phyloP scores from a whole-genome alignment of 2,888 invertebrate species.

The Brassicogethes aeneus region DNA sequence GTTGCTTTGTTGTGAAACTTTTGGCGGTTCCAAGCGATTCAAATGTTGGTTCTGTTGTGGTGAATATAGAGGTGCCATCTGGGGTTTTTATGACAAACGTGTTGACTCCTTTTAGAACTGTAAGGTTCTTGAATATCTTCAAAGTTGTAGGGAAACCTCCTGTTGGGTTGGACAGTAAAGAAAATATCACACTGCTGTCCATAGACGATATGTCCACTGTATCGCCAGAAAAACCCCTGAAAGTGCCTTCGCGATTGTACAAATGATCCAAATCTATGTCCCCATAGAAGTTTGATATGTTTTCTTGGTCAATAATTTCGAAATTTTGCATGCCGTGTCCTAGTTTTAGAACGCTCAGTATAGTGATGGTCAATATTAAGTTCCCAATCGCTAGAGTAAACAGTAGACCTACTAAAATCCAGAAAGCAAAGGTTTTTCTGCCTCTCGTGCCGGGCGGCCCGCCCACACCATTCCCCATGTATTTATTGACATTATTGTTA shows the following conservation, averaged over 20 bases:
- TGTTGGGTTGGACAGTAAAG: constrained; percentile 28
- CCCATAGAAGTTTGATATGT: constrained; percentile 70
- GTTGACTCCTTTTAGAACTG: constrained; percentile 51
- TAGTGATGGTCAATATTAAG: constrained; percentile 68
- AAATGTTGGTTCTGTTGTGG: constrained; percentile 64
- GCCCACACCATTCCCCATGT: background rate
- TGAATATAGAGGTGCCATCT: constrained; percentile 54
- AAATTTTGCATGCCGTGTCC: constrained; percentile 80
- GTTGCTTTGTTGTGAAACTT: constrained; percentile 54
- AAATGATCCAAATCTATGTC: constrained; percentile 66
- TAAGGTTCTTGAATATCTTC: constrained; percentile 56
- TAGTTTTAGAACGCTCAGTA: constrained; percentile 69
- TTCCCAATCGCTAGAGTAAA: constrained; percentile 71
- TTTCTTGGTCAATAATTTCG: constrained; percentile 67
- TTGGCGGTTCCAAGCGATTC: constrained; percentile 60
- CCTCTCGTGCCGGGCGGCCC: constrained; percentile 36
- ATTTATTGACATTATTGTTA: background rate
- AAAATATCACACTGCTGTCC: constrained; percentile 35
- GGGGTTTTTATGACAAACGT: constrained; percentile 62
- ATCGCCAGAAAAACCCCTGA: constrained; percentile 50
- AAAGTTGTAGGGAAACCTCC: constrained; percentile 38
- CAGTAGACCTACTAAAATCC: constrained; percentile 65
- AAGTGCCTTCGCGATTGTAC: constrained; percentile 61
- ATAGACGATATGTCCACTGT: constrained; percentile 44
- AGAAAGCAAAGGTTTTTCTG: constrained; percentile 63